Percentiles rank a stretch among this genome's conserved stretches.
These are phyloP conservation scores for Eupithecia pulchellata DNA, from an alignment of 2,888 invertebrate genomes.

Conservation along the genomic window DNA sequence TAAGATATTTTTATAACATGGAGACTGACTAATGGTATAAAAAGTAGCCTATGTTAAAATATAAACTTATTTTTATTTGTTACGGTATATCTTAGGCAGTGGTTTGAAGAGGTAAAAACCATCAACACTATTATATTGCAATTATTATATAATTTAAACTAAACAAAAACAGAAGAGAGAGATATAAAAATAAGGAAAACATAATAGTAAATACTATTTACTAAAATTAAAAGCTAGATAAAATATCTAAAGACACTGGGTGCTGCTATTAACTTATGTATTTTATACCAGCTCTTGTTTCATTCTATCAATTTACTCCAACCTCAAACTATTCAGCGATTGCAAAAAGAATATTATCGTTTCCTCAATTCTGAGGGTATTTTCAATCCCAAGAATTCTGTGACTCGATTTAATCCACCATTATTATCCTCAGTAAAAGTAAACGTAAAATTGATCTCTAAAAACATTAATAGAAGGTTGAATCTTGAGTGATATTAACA, in stretches of 20 bases:
- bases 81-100: too few relatives aligned
- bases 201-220: too few relatives aligned
- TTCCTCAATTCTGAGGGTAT: conserved; percentile 32
- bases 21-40: too few relatives aligned
- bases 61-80: too few relatives aligned
- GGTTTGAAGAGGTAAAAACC: too few relatives aligned
- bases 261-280: background rate
- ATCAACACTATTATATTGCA: too few relatives aligned
- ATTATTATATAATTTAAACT: too few relatives aligned
- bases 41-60: too few relatives aligned
- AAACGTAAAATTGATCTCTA: conserved; percentile 18
- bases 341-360: conserved; percentile 27
- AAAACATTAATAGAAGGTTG: background rate
- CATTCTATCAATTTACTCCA: conserved; percentile 13
- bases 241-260: background rate
- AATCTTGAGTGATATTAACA: conserved; percentile 16
- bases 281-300: background rate
- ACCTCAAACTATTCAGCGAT: conserved; percentile 16
- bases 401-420: conserved; percentile 40
- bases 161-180: too few relatives aligned
- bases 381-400: conserved; percentile 39
- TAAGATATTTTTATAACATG: too few relatives aligned
- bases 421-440: conserved; percentile 33
- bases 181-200: too few relatives aligned
- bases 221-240: too few relatives aligned